phyloP scores from a whole-genome alignment of 2,113 vertebrate species.

The Seriola dumerili region DNA sequence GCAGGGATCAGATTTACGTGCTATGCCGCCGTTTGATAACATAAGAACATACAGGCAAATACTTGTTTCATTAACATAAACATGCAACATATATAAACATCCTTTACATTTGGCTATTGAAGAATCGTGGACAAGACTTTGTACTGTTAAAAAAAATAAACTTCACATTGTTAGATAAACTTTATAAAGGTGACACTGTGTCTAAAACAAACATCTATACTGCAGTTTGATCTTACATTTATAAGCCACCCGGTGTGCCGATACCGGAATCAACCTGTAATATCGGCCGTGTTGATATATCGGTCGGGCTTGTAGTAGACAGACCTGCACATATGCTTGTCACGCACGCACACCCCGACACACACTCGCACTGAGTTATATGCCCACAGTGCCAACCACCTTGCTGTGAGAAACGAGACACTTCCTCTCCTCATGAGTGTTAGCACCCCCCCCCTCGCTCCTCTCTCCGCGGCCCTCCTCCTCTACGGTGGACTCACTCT shows the following conservation, averaged over 20 bases:
- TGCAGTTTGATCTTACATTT: not conserved
- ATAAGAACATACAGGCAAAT: not conserved
- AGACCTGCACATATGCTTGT: slow-evolving; percentile 26
- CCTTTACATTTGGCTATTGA: not conserved
- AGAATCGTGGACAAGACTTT: not conserved
- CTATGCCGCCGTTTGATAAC: not conserved
- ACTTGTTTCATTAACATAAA: too few species aligned
- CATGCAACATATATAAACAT: not conserved
- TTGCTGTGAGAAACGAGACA: slow-evolving; percentile 52
- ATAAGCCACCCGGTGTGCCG: not conserved
- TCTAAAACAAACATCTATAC: not conserved
- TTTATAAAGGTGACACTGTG: too few species aligned
- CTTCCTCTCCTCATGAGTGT: slow-evolving; percentile 37
- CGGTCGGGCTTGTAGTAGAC: not conserved
- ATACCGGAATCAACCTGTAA: not conserved
- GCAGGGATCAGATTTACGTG: too few species aligned
- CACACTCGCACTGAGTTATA: slow-evolving; percentile 32
- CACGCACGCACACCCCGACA: not conserved
- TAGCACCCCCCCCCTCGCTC: slow-evolving; percentile 15
- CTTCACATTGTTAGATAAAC: not conserved
- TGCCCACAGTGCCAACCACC: slow-evolving; percentile 48
- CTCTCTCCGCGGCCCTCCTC: slow-evolving; percentile 1
- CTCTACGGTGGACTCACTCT: slow-evolving; percentile 51
- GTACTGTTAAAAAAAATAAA: not conserved
- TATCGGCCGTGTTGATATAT: not conserved